These are phyloP conservation scores for Sinonovacula constricta DNA, from an alignment of 1,140 invertebrate species.

Conservation along the genomic window DNA sequence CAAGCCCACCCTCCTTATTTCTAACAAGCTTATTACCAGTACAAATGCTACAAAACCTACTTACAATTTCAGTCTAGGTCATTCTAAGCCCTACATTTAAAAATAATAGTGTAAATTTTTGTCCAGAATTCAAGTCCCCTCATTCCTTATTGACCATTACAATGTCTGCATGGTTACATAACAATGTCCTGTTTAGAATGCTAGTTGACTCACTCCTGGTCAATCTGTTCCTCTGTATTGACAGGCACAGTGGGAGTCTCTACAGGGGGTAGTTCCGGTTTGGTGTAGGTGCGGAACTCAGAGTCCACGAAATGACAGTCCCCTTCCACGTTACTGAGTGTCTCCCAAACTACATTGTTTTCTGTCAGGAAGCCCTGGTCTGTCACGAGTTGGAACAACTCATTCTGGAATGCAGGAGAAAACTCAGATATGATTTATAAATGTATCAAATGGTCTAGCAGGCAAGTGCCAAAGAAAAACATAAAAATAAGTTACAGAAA, in stretches of 20 bases:
- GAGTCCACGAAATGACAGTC: slow-evolving; percentile 82
- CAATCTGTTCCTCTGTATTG: slow-evolving; percentile 80
- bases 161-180: not conserved
- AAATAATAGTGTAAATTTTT: not conserved
- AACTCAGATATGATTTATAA: too few relatives aligned
- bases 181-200: not conserved
- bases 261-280: slow-evolving; percentile 67
- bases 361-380: slow-evolving; percentile 83
- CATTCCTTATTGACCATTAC: not conserved
- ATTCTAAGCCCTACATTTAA: not conserved
- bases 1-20: too few relatives aligned
- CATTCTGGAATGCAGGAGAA: slow-evolving; percentile 79
- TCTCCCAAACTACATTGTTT: slow-evolving; percentile 82
- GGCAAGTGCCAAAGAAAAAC: too few relatives aligned
- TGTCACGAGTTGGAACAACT: slow-evolving; percentile 82
- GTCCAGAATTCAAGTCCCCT: not conserved
- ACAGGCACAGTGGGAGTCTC: slow-evolving; percentile 57
- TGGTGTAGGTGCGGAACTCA: slow-evolving; percentile 78
- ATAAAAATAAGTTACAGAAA: too few relatives aligned
- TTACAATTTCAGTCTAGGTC: not conserved
- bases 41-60: not conserved
- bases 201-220: slow-evolving; percentile 80
- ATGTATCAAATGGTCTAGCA: too few relatives aligned
- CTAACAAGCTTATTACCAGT: too few relatives aligned
- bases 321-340: slow-evolving; percentile 82